A percentile compares a stretch with the other conserved stretches of the same genome.
Conservation (phyloP, 2,888 invertebrate species). For the Auanema sp. region DNA sequence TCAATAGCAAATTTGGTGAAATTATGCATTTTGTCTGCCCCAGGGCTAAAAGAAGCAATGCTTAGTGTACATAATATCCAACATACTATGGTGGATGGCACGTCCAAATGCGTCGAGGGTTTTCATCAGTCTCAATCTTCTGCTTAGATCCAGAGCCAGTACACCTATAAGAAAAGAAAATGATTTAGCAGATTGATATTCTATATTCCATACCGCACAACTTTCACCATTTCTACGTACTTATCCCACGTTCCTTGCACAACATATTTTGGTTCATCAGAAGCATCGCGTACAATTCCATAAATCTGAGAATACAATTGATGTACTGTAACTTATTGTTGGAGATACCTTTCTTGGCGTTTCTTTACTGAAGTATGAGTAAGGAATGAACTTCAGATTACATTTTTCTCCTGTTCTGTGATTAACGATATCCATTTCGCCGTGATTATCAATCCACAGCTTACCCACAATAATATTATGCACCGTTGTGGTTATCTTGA, state of each 20-base stretch:
- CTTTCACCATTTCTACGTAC: slow-evolving; percentile 75
- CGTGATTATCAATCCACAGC: slow-evolving; percentile 99
- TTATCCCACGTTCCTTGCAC: slow-evolving; percentile 90
- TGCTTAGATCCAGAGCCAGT: slow-evolving; percentile 69
- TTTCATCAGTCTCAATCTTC: slow-evolving; percentile 84
- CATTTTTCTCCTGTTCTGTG: slow-evolving; percentile 87
- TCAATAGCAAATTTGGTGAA: slow-evolving; percentile 93
- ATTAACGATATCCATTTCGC: slow-evolving; percentile 95
- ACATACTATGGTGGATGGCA: slow-evolving; percentile 72
- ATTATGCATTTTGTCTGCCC: slow-evolving; percentile 81
- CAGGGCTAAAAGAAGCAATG: slow-evolving; percentile 67
- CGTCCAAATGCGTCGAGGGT: slow-evolving; percentile 82
- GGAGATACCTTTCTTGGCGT: slow-evolving; percentile 80
- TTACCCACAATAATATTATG: slow-evolving; percentile 99
- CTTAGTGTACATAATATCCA: slow-evolving; percentile 1
- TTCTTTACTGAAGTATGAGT: slow-evolving; percentile 96
- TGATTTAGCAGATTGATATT: neutral
- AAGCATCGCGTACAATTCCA: slow-evolving; percentile 72
- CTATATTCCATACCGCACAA: slow-evolving; percentile 13
- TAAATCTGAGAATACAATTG: slow-evolving; percentile 71
- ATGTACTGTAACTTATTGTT: neutral
- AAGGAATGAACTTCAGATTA: slow-evolving; percentile 93
- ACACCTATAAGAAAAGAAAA: slow-evolving; percentile 1
- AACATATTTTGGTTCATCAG: slow-evolving; percentile 72
- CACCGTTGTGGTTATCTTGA: slow-evolving; percentile 85